Evolutionary conservation across 2,113 vertebrate genomes (phyloP).

Genomic region (Catharus fuscescens): DNA sequence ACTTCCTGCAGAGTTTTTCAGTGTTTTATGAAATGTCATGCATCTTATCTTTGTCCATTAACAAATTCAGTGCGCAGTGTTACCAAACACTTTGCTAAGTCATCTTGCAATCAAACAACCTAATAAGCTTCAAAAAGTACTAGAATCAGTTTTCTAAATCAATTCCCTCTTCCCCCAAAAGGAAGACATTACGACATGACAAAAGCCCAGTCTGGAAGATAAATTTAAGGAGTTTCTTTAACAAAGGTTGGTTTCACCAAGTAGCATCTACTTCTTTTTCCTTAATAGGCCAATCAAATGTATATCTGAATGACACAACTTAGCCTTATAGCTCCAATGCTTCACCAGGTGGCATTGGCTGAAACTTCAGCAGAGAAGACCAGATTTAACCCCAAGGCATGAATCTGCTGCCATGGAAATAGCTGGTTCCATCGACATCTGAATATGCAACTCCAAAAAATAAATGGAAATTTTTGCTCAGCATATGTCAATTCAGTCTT

Average conservation of each 20-base stretch:
- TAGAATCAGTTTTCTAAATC: not conserved
- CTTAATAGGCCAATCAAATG: not conserved
- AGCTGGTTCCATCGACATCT: not conserved
- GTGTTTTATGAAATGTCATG: not conserved
- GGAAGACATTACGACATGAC: not conserved
- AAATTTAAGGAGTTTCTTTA: not conserved
- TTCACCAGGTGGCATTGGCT: conserved; percentile 3
- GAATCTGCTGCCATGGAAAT: not conserved
- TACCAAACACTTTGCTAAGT: not conserved
- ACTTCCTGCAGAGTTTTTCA: not conserved
- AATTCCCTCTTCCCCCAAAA: not conserved
- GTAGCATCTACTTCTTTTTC: not conserved
- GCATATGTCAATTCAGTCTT: not conserved
- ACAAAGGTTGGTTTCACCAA: not conserved
- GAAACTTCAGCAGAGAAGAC: not conserved
- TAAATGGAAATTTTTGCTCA: not conserved
- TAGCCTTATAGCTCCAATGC: not conserved
- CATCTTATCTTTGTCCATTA: not conserved
- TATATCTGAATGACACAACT: not conserved
- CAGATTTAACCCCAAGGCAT: not conserved
- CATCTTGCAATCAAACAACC: not conserved
- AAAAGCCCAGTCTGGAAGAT: not conserved
- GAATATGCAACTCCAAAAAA: not conserved
- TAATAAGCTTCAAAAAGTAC: not conserved
- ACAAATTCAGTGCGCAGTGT: not conserved